Evolutionary conservation across 2,888 invertebrate genomes (phyloP).

Genomic region (Pseudoips prasinana): DNA sequence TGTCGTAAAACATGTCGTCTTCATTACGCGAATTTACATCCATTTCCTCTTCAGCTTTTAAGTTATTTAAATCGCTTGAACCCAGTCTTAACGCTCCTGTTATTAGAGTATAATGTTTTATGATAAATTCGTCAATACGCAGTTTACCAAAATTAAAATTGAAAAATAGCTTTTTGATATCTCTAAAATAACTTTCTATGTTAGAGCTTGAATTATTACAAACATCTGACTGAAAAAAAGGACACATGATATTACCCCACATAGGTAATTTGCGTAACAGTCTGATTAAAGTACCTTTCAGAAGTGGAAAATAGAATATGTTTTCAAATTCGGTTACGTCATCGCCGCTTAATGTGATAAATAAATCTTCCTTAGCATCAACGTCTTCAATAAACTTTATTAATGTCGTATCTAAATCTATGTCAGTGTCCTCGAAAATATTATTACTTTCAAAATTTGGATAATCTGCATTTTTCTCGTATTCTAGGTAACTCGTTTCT

Average conservation of each 20-base stretch:
- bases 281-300: constrained; percentile 7
- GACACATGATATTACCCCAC: constrained; percentile 8
- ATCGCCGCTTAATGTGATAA: constrained; percentile 6
- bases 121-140: constrained; percentile 13
- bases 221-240: constrained; percentile 3
- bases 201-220: constrained; percentile 6
- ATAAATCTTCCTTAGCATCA: constrained; percentile 7
- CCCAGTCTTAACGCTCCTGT: constrained; percentile 6
- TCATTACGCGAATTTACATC: constrained; percentile 4
- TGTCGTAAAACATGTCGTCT: constrained; percentile 7
- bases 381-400: constrained; percentile 7
- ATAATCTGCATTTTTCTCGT: constrained; percentile 5
- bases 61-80: constrained; percentile 6
- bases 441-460: constrained; percentile 6
- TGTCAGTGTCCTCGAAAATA: constrained; percentile 5
- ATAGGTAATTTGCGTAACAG: constrained; percentile 8
- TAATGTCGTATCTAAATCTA: constrained; percentile 5
- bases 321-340: constrained; percentile 6
- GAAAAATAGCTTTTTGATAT: constrained; percentile 11
- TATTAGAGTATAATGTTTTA: constrained; percentile 9
- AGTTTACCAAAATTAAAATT: constrained; percentile 6
- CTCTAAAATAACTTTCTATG: constrained; percentile 8
- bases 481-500: constrained; percentile 5
- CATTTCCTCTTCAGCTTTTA: constrained; percentile 5
- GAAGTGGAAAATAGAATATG: constrained; percentile 5